A percentile compares a stretch with the other conserved stretches of the same genome.
Evolutionary conservation across 2,888 invertebrate genomes (phyloP).

Genomic region (Pterobdella sp.): DNA sequence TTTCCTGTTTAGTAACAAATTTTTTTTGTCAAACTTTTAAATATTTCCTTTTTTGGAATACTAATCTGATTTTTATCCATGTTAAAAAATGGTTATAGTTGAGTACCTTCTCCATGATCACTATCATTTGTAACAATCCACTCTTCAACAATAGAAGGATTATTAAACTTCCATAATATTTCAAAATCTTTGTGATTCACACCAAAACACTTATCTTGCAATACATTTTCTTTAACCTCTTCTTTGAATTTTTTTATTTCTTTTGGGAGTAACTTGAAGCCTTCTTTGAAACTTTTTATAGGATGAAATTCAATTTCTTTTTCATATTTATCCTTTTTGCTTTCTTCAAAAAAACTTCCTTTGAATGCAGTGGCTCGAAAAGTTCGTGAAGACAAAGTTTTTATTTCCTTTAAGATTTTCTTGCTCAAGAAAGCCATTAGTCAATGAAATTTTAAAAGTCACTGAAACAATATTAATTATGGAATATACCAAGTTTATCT

Average conservation of each 20-base stretch:
- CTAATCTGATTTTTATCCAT: not conserved
- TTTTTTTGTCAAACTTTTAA: not conserved
- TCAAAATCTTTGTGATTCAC: slow-evolving; percentile 37
- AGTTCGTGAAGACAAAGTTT: too few species aligned
- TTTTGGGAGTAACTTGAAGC: slow-evolving; percentile 60
- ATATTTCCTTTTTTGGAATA: not conserved
- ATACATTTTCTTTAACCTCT: slow-evolving; percentile 48
- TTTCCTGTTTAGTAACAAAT: slow-evolving; percentile 38
- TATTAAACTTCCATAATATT: slow-evolving; percentile 61
- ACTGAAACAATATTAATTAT: too few species aligned
- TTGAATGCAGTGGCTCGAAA: not conserved
- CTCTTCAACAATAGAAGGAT: slow-evolving; percentile 59
- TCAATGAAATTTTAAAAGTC: not conserved
- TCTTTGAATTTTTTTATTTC: slow-evolving; percentile 53
- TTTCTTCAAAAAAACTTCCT: slow-evolving; percentile 34
- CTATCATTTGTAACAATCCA: slow-evolving; percentile 65
- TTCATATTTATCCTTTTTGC: slow-evolving; percentile 41
- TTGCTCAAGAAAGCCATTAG: not conserved
- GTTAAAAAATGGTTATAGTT: too few species aligned
- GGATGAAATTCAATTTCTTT: slow-evolving; percentile 31
- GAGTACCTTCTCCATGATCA: slow-evolving; percentile 68
- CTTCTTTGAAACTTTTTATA: slow-evolving; percentile 50
- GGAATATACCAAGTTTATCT: not conserved
- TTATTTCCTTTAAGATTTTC: too few species aligned
- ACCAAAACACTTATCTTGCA: slow-evolving; percentile 56